Conservation (phyloP, 2,797 vertebrate species). For the Thripadectes ignobilis region DNA sequence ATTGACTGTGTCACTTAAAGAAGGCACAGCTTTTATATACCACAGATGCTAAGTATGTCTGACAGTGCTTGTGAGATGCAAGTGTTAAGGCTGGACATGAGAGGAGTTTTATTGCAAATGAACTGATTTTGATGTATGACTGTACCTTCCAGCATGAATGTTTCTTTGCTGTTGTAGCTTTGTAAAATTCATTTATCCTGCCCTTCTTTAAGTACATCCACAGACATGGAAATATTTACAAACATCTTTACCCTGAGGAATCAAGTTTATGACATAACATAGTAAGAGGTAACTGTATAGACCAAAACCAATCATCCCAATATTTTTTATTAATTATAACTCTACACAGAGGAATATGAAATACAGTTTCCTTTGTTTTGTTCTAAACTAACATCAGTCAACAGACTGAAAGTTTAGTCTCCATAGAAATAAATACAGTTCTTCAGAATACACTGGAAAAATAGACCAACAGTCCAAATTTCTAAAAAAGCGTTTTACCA, state of each 20-base stretch:
- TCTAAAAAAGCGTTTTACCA: not conserved
- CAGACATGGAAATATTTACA: not conserved
- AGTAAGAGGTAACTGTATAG: not conserved
- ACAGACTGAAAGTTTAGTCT: not conserved
- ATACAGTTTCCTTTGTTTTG: not conserved
- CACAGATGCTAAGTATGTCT: not conserved
- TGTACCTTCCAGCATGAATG: not conserved
- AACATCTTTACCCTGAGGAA: not conserved
- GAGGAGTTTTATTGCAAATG: not conserved
- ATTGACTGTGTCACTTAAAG: not conserved
- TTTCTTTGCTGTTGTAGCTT: not conserved
- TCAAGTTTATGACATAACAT: not conserved
- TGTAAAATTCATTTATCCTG: not conserved
- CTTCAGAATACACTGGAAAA: not conserved
- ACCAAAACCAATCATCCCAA: not conserved
- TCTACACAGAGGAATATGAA: not conserved
- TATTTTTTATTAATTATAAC: not conserved
- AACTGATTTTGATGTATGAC: not conserved
- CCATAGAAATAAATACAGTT: not conserved
- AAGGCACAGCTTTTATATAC: not conserved
- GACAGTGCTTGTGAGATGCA: not conserved
- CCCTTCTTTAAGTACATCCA: not conserved
- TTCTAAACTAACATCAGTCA: not conserved
- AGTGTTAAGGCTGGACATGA: not conserved
- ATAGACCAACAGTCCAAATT: not conserved